A percentile compares a stretch with the other conserved stretches of the same genome.
phyloP scores from a whole-genome alignment of 2,888 invertebrate species.

The Tetragonisca angustula region DNA sequence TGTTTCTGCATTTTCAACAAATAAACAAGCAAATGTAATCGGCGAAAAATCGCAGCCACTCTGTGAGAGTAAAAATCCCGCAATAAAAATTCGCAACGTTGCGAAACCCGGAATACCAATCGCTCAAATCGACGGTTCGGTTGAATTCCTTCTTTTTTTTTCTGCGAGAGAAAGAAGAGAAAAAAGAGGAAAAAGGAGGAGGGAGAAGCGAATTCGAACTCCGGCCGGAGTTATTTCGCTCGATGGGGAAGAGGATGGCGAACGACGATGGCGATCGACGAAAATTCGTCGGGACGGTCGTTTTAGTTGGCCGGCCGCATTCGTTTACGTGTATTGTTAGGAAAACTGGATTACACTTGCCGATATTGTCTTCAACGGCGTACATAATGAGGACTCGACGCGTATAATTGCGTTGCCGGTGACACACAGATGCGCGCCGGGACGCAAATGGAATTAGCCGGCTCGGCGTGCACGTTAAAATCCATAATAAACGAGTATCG shows the following conservation, averaged over 20 bases:
- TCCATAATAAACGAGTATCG: slow-evolving; percentile 39
- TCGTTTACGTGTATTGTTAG: slow-evolving; percentile 66
- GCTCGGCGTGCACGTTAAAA: slow-evolving; percentile 46
- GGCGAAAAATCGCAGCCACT: background rate
- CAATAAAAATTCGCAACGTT: background rate
- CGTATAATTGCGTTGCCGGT: slow-evolving; percentile 59
- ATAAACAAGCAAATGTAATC: no score
- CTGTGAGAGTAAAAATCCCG: background rate
- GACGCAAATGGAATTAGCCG: slow-evolving; percentile 58
- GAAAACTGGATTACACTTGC: slow-evolving; percentile 58
- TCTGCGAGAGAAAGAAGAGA: background rate
- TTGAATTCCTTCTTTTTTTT: background rate
- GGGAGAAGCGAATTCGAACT: background rate
- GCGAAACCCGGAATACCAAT: background rate
- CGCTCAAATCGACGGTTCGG: background rate
- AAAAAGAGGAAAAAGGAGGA: background rate
- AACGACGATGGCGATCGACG: background rate
- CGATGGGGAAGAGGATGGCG: background rate
- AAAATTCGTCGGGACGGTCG: background rate
- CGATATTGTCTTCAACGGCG: slow-evolving; percentile 65
- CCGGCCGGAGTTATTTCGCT: background rate
- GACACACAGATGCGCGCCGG: slow-evolving; percentile 39
- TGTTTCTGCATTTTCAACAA: no score
- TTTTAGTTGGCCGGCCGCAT: slow-evolving; percentile 39
- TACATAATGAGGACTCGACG: slow-evolving; percentile 45